Evolutionary conservation across 2,797 vertebrate genomes (phyloP).

Genomic region (Zalophus californianus): DNA sequence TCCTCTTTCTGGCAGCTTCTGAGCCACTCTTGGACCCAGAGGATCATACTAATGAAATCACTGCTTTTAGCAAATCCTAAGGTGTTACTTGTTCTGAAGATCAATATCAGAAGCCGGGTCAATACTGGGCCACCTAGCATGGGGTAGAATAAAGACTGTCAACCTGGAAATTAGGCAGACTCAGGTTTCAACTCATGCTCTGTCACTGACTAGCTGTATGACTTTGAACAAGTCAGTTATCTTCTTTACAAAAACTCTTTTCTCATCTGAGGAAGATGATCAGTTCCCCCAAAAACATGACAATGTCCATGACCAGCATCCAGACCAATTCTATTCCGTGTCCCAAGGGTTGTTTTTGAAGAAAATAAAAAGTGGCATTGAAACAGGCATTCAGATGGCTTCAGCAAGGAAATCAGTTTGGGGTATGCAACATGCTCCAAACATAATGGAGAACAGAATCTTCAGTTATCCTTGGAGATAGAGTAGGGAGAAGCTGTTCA

Average conservation of each 20-base stretch:
- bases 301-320: background rate
- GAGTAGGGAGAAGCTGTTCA: background rate
- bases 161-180: background rate
- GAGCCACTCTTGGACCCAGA: background rate
- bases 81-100: background rate
- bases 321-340: background rate
- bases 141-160: background rate
- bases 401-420: background rate
- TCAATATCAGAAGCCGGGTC: background rate
- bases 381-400: background rate
- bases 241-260: background rate
- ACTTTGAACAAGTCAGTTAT: background rate
- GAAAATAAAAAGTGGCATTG: conserved; percentile 23
- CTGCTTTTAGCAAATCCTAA: background rate
- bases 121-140: background rate
- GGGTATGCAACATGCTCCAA: background rate
- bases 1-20: background rate
- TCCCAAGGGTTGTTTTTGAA: conserved; percentile 21
- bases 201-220: background rate
- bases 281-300: background rate
- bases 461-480: background rate
- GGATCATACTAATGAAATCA: background rate
- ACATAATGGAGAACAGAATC: background rate
- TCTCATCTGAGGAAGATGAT: background rate
- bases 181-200: background rate